Evolutionary conservation across 2,888 invertebrate species (phyloP).

Genomic region (Myopa tessellatipennis): DNA sequence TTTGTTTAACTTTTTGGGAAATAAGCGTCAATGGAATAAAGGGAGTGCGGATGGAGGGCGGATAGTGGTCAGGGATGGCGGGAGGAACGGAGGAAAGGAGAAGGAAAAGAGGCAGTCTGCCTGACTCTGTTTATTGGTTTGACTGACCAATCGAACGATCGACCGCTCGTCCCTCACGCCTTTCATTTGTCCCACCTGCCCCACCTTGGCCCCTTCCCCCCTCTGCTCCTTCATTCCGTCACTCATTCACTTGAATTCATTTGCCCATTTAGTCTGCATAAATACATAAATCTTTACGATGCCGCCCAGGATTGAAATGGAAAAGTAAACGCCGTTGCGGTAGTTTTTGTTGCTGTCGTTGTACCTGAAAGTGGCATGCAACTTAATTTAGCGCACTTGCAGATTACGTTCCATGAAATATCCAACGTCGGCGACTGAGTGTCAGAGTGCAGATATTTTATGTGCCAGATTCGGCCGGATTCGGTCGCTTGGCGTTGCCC

Average conservation of each 20-base stretch:
- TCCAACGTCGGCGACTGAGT: neutral
- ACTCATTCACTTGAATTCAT: neutral
- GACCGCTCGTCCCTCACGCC: too few species aligned
- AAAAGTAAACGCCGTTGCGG: too few species aligned
- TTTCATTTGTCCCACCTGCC: too few species aligned
- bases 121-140: too few species aligned
- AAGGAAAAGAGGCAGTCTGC: too few species aligned
- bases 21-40: too few species aligned
- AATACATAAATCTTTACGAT: neutral
- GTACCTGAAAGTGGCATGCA: neutral
- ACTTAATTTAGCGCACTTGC: neutral
- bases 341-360: neutral
- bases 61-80: too few species aligned
- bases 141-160: too few species aligned
- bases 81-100: too few species aligned
- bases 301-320: neutral
- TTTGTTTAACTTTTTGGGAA: neutral
- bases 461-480: neutral
- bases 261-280: neutral
- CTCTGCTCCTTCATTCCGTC: too few species aligned
- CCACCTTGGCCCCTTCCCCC: too few species aligned
- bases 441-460: conserved; percentile 14
- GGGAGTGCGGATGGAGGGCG: too few species aligned
- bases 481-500: conserved; percentile 5
- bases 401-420: neutral